phyloP scores from a whole-genome alignment of 2,113 vertebrate genomes.

The Myrmecobius fasciatus region DNA sequence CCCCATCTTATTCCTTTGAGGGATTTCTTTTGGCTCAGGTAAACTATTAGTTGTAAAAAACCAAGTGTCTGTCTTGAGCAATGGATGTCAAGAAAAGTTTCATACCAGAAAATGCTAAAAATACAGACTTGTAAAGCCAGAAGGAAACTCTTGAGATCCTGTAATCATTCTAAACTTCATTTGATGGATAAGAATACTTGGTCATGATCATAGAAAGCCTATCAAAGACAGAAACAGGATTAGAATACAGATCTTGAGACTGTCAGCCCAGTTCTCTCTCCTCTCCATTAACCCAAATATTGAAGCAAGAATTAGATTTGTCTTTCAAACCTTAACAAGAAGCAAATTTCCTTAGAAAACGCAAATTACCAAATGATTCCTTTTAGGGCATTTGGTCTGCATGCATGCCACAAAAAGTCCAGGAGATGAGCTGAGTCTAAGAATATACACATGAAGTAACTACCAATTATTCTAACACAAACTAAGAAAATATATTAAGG shows the following conservation, averaged over 20 bases:
- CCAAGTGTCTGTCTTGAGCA: background rate
- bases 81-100: background rate
- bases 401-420: background rate
- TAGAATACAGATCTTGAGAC: background rate
- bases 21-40: background rate
- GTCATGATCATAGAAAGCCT: background rate
- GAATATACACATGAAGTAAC: conserved; percentile 42
- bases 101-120: background rate
- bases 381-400: conserved; percentile 2
- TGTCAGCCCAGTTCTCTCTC: background rate
- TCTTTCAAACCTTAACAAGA: conserved; percentile 42
- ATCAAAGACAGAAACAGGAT: background rate
- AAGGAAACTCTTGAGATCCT: background rate
- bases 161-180: background rate
- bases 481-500: background rate
- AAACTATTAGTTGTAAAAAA: background rate
- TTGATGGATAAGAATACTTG: background rate
- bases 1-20: background rate
- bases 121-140: background rate
- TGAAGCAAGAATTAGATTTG: background rate
- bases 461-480: conserved; percentile 46
- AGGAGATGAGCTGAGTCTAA: conserved; percentile 44
- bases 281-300: background rate
- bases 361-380: conserved; percentile 20
- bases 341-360: background rate